phyloP scores from a whole-genome alignment of 2,888 invertebrate genomes.

The Meghimatium bilineatum region DNA sequence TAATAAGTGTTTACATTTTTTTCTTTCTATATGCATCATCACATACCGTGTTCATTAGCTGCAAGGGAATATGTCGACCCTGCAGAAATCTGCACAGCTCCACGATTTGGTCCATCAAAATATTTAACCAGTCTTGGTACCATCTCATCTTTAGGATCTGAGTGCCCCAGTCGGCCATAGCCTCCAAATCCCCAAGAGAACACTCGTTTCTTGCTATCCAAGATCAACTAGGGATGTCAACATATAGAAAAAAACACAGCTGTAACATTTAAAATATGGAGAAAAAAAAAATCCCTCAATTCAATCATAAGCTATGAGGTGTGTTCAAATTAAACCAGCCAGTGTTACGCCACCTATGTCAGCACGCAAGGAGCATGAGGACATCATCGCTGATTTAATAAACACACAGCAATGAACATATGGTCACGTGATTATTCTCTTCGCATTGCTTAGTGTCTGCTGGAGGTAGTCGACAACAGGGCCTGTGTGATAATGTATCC shows the following conservation, averaged over 20 bases:
- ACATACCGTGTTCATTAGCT: constrained; percentile 85
- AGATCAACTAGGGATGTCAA: constrained; percentile 83
- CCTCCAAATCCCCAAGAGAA: constrained; percentile 98
- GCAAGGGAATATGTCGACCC: constrained; percentile 92
- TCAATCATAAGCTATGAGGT: no score
- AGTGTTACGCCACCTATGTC: no score
- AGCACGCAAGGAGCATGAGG: no score
- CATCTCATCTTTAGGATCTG: constrained; percentile 93
- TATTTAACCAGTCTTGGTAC: constrained; percentile 90
- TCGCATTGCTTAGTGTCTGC: no score
- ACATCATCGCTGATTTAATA: no score
- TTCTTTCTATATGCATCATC: not conserved
- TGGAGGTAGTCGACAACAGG: no score
- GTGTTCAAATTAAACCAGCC: no score
- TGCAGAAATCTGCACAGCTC: constrained; percentile 88
- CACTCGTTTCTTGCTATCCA: constrained; percentile 91
- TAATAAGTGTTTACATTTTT: no score
- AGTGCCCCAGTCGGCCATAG: constrained; percentile 93
- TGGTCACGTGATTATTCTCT: no score
- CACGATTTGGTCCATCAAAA: constrained; percentile 90
- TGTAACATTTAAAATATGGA: not conserved
- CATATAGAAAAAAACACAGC: not conserved
- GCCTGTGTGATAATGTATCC: no score
- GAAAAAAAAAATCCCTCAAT: no score
- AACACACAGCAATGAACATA: no score